Conservation (phyloP, 2,113 vertebrate species). For the Mus musculus region GRCm39 chr13:47349001-47349500, state of each 20-base stretch:
- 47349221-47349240: conserved; percentile 78
- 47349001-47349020: conserved; percentile 54
- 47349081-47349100: conserved; percentile 65
- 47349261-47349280: too few relatives aligned
- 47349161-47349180: conserved; percentile 85
- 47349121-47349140: conserved; percentile 84
- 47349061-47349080: conserved; percentile 70
- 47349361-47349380: background rate
- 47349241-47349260: conserved; percentile 72
- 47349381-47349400: conserved; percentile 35
- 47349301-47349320: conserved; percentile 79
- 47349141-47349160: conserved; percentile 87
- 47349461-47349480: background rate
- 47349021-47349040: conserved; percentile 46
- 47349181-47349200: conserved; percentile 83
- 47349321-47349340: conserved; percentile 64
- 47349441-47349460: background rate
- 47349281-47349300: conserved; percentile 58
- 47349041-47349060: background rate
- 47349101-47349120: conserved; percentile 78
- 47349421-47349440: conserved; percentile 29
- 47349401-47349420: conserved; percentile 36
- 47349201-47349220: conserved; percentile 80
- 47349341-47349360: conserved; percentile 68
- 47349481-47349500: conserved; percentile 24